These are phyloP conservation scores for Anguilla megastoma DNA, from an alignment of 2,797 vertebrate species.

Conservation along the genomic window DNA sequence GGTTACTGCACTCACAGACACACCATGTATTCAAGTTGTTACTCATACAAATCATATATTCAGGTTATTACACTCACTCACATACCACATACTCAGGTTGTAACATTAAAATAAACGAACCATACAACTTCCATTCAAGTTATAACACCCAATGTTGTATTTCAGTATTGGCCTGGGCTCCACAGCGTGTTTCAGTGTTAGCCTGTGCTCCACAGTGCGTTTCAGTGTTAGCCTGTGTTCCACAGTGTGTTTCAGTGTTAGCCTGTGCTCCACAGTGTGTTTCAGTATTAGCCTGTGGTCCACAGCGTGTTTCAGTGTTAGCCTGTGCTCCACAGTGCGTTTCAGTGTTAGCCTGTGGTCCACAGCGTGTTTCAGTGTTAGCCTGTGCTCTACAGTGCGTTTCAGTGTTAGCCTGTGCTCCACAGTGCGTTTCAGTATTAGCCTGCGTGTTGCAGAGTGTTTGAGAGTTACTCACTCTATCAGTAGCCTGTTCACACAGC, in stretches of 20 bases:
- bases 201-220: no score
- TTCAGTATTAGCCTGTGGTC: no score
- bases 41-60: background rate
- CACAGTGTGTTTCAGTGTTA: no score
- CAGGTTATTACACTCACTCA: background rate
- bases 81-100: no score
- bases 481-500: slow-evolving; percentile 52
- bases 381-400: background rate
- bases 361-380: background rate
- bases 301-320: no score
- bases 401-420: background rate
- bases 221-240: no score
- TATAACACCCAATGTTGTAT: no score
- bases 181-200: no score
- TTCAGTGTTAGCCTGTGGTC: background rate
- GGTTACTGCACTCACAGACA: background rate
- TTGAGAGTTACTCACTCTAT: slow-evolving; percentile 60
- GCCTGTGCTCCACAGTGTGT: no score
- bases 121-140: no score
- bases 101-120: no score
- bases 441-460: background rate
- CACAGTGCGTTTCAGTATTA: background rate
- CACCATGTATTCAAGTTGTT: background rate
- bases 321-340: background rate
- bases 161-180: no score